Percentiles rank a stretch among this genome's conserved stretches.
Evolutionary conservation across 2,113 vertebrate genomes (phyloP).

Genomic region (Oceanodroma tethys): DNA sequence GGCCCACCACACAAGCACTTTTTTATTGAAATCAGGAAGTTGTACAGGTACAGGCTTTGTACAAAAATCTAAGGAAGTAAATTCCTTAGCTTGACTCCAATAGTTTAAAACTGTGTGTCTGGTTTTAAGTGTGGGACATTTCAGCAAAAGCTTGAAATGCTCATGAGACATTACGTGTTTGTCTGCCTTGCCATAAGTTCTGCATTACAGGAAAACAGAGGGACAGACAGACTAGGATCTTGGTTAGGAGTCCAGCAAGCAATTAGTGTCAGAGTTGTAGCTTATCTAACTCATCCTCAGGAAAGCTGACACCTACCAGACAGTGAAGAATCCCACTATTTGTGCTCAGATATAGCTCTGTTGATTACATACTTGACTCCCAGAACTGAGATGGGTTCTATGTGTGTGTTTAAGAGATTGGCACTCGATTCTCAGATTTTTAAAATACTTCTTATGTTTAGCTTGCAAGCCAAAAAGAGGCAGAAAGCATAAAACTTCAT

Average conservation of each 20-base stretch:
- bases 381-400: not conserved
- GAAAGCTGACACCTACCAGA: not conserved
- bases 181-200: not conserved
- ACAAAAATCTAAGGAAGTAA: slow-evolving; percentile 52
- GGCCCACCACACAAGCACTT: slow-evolving; percentile 42
- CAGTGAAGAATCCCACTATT: slow-evolving; percentile 1
- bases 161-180: not conserved
- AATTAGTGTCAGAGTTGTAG: not conserved
- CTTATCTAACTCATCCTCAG: not conserved
- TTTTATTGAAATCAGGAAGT: slow-evolving; percentile 62
- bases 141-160: slow-evolving; percentile 12
- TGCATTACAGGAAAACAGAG: not conserved
- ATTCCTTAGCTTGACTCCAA: not conserved
- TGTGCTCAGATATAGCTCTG: not conserved
- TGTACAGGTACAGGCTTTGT: slow-evolving; percentile 42
- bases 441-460: slow-evolving; percentile 11
- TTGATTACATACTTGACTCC: not conserved
- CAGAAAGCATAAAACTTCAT: slow-evolving; percentile 15
- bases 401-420: not conserved
- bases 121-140: not conserved
- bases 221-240: not conserved
- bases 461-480: not conserved
- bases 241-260: slow-evolving; percentile 14
- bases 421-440: not conserved
- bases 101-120: slow-evolving; percentile 8